phyloP scores from a whole-genome alignment of 1,140 invertebrate genomes.

The Fopius arisanus region DNA sequence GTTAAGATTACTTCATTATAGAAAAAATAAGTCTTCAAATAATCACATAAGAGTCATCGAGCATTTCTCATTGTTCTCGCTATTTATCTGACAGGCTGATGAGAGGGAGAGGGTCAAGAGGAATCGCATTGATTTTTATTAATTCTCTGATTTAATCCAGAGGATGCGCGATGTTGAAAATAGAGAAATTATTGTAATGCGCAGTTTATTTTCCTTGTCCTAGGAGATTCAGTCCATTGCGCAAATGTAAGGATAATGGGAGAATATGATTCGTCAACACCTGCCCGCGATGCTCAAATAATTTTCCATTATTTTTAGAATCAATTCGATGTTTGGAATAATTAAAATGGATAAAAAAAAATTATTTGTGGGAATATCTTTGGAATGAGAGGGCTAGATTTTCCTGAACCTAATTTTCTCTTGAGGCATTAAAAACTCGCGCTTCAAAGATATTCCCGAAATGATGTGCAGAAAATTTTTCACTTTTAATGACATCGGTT shows the following conservation, averaged over 20 bases:
- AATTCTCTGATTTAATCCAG: too few relatives aligned
- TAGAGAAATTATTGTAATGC: background rate
- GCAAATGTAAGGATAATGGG: background rate
- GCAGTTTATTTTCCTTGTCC: background rate
- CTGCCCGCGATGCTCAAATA: background rate
- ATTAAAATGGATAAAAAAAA: background rate
- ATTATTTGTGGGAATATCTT: background rate
- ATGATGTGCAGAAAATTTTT: too few relatives aligned
- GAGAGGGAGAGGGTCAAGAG: background rate
- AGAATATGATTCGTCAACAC: background rate
- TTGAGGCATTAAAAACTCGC: too few relatives aligned
- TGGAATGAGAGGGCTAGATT: too few relatives aligned
- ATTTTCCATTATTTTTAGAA: background rate
- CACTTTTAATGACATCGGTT: too few relatives aligned
- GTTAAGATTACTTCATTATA: conserved; percentile 58
- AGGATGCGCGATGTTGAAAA: background rate
- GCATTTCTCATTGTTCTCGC: conserved; percentile 10
- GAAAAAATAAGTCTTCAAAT: conserved; percentile 66
- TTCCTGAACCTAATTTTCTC: too few relatives aligned
- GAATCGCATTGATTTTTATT: background rate
- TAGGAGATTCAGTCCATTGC: background rate
- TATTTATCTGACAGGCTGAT: background rate
- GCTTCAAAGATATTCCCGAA: too few relatives aligned
- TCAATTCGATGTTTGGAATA: background rate
- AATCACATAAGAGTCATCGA: conserved; percentile 58